Conservation (phyloP, 2,888 invertebrate genomes). For the Tethea ocularis region DNA sequence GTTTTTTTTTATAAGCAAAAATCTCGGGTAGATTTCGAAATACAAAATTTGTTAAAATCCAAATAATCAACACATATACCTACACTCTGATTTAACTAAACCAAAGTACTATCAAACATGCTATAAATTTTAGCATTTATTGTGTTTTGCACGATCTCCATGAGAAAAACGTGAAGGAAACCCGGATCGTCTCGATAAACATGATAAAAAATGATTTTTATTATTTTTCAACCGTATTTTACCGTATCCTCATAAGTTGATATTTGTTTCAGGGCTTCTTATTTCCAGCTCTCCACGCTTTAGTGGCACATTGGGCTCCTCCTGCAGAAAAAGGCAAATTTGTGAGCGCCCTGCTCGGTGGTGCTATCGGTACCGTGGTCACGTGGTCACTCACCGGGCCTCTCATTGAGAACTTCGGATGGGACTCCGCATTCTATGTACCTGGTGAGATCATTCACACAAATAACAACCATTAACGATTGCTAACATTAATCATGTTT, state of each 20-base stretch:
- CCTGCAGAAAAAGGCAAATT: conserved; percentile 89
- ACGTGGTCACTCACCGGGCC: conserved; percentile 87
- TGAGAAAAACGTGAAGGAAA: background rate
- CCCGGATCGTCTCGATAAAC: conserved; percentile 13
- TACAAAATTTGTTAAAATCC: too few species aligned
- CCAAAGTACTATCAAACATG: background rate
- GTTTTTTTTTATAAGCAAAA: too few species aligned
- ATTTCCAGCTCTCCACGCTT: conserved; percentile 85
- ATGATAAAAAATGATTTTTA: conserved; percentile 9
- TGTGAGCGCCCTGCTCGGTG: conserved; percentile 86
- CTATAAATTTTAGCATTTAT: background rate
- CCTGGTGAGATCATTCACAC: conserved; percentile 59
- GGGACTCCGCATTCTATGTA: conserved; percentile 88
- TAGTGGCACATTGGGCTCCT: conserved; percentile 89
- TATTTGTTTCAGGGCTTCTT: conserved; percentile 77
- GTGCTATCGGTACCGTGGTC: conserved; percentile 88
- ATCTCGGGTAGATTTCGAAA: too few species aligned
- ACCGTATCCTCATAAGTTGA: background rate
- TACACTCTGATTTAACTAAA: background rate
- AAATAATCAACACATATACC: background rate
- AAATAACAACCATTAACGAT: background rate
- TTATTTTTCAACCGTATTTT: background rate
- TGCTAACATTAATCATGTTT: background rate
- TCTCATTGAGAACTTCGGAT: conserved; percentile 85
- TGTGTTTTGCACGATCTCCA: background rate